A percentile compares a stretch with the other conserved stretches of the same genome.
phyloP scores from a whole-genome alignment of 2,888 invertebrate species.

The Apotomis betuletana region DNA sequence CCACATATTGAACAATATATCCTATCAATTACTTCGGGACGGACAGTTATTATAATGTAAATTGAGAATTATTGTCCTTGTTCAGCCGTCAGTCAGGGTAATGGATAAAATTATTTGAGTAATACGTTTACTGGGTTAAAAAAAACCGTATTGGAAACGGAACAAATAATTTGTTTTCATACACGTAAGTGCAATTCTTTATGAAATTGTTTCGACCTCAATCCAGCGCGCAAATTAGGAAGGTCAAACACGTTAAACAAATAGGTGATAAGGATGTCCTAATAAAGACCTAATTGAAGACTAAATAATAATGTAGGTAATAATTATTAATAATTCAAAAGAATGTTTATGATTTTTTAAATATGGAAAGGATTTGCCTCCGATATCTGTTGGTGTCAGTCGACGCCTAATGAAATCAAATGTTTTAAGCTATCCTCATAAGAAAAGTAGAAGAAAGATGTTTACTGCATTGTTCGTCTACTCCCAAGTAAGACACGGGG shows the following conservation, averaged over 20 bases:
- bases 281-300: neutral
- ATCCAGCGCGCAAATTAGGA: neutral
- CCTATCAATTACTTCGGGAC: constrained; percentile 7
- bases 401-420: no score
- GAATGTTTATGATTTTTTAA: no score
- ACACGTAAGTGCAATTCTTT: neutral
- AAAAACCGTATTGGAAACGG: neutral
- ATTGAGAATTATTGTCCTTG: constrained; percentile 1
- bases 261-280: neutral
- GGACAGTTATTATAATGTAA: neutral
- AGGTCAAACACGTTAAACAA: constrained; percentile 16
- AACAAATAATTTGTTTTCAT: neutral
- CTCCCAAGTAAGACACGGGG: no score
- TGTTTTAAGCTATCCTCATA: no score
- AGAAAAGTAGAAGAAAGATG: no score
- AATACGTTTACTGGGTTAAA: neutral
- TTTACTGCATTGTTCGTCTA: no score
- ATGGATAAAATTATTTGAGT: constrained; percentile 5
- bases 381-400: no score
- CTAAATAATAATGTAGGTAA: no score
- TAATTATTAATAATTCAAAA: no score
- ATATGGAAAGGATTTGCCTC: no score
- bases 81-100: neutral
- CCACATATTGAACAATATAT: constrained; percentile 18
- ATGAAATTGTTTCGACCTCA: neutral